A percentile compares a stretch with the other conserved stretches of the same genome.
These are phyloP conservation scores for Hybognathus amarus DNA, from an alignment of 2,797 vertebrate genomes.

Conservation along the genomic window DNA sequence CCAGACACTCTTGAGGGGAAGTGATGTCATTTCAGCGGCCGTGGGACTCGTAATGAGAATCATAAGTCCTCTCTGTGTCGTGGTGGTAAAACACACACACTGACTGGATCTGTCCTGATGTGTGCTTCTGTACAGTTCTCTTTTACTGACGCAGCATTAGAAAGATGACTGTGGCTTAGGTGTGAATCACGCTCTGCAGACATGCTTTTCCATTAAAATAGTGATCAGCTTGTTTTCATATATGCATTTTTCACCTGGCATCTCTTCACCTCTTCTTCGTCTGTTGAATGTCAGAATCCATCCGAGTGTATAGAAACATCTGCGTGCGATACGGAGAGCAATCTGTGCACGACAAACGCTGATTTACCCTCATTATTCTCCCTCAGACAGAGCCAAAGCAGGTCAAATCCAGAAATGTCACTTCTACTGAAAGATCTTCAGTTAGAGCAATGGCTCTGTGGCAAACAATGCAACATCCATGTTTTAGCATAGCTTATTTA, in stretches of 20 bases:
- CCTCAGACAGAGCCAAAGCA: constrained; percentile 11
- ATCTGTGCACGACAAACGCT: not conserved
- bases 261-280: not conserved
- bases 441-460: constrained; percentile 12
- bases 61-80: not conserved
- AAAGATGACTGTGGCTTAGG: not conserved
- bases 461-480: not conserved
- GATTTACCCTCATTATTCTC: constrained; percentile 32
- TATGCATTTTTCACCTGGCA: not conserved
- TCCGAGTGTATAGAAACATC: not conserved
- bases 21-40: constrained; percentile 36
- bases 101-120: constrained; percentile 2
- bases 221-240: not conserved
- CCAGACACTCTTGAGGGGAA: constrained; percentile 28
- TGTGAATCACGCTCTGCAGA: not conserved
- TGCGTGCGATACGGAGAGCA: constrained; percentile 2
- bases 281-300: constrained; percentile 19
- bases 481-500: not conserved
- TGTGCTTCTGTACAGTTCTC: not conserved
- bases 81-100: not conserved
- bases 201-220: not conserved
- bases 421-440: constrained; percentile 3
- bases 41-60: constrained; percentile 36
- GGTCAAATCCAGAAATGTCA: constrained; percentile 36
- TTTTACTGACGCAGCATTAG: constrained; percentile 1